Conservation (phyloP, 2,797 vertebrate genomes). For the Tenualosa thibaudeaui region DNA sequence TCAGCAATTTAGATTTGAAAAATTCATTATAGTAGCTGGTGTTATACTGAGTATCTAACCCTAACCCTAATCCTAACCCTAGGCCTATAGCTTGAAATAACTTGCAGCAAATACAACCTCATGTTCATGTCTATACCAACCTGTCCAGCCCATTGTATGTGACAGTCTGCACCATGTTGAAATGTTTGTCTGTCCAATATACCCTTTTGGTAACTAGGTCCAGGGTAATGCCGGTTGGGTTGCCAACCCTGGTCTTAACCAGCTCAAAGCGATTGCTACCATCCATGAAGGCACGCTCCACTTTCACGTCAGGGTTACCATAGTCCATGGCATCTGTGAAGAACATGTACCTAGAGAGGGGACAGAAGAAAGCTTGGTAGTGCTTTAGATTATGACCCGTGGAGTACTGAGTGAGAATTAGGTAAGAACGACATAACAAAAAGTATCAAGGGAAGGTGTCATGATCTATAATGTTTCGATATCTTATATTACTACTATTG, state of each 20-base stretch:
- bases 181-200: constrained; percentile 78
- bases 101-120: too few species aligned
- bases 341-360: constrained; percentile 74
- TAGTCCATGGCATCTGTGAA: constrained; percentile 69
- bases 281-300: constrained; percentile 77
- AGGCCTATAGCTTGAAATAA: too few species aligned
- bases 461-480: too few species aligned
- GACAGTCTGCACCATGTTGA: constrained; percentile 74
- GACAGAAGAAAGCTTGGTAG: neutral
- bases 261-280: constrained; percentile 71
- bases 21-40: too few species aligned
- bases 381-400: too few species aligned
- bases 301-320: constrained; percentile 59
- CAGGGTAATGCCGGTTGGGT: constrained; percentile 68
- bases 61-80: too few species aligned
- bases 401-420: too few species aligned
- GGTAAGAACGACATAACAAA: too few species aligned
- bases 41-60: too few species aligned
- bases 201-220: constrained; percentile 71
- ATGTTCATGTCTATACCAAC: constrained; percentile 46
- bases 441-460: too few species aligned
- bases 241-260: constrained; percentile 67
- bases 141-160: constrained; percentile 74
- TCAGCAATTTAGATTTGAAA: too few species aligned
- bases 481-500: too few species aligned